phyloP scores from a whole-genome alignment of 37 sponge, comb jelly and placozoan genomes.

The Halisarca cf. caerulea region DNA sequence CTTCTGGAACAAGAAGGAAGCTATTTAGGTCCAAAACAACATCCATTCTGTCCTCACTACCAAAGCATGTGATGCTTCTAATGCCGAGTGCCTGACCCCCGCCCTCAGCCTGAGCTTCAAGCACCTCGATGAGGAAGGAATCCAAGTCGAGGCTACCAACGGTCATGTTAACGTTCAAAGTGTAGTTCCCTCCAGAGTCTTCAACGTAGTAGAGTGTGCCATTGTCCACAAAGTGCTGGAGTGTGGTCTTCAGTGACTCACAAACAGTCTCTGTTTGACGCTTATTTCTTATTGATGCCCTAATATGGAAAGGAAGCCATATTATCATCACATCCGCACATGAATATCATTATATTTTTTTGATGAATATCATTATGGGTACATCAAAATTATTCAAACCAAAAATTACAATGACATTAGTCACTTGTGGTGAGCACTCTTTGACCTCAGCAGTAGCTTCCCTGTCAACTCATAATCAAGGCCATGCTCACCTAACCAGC shows the following conservation, averaged over 20 bases:
- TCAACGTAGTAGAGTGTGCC: neutral
- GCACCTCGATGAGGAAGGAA: neutral
- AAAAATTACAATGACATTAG: too few relatives aligned
- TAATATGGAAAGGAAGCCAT: too few relatives aligned
- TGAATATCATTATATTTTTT: too few relatives aligned
- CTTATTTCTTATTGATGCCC: too few relatives aligned
- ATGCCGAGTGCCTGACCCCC: neutral
- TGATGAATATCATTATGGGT: too few relatives aligned
- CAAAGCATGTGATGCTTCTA: neutral
- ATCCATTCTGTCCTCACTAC: neutral
- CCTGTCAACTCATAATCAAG: too few relatives aligned
- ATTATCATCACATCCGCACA: too few relatives aligned
- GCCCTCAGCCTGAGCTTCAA: neutral
- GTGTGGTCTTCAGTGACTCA: neutral
- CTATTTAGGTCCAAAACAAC: neutral
- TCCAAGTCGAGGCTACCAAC: neutral
- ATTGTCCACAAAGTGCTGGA: neutral
- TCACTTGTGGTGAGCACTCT: too few relatives aligned
- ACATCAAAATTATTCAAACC: too few relatives aligned
- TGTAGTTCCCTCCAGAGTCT: neutral
- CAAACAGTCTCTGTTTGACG: constrained; percentile 1
- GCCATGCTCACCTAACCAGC: too few relatives aligned
- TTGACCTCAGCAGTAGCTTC: too few relatives aligned
- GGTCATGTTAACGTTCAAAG: neutral
- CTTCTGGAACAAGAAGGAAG: neutral